A percentile compares a stretch with the other conserved stretches of the same genome.
phyloP scores from a whole-genome alignment of 2,113 vertebrate species.

The Chionodraco myersi region DNA sequence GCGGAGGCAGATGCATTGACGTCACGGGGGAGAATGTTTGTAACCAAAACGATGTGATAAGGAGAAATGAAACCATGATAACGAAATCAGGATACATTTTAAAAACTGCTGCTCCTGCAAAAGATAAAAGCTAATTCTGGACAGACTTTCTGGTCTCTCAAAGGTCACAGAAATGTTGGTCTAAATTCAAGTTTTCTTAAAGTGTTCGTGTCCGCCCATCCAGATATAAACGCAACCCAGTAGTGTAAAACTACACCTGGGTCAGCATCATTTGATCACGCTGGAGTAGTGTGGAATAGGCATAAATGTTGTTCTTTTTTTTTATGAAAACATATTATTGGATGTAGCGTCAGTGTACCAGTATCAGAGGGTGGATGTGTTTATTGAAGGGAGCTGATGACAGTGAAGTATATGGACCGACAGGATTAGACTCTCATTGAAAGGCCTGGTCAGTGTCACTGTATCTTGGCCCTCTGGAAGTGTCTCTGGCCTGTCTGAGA shows the following conservation, averaged over 20 bases:
- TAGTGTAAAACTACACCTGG: too few relatives aligned
- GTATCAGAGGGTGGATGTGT: background rate
- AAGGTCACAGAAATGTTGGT: background rate
- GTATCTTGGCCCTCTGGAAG: slow-evolving; percentile 21
- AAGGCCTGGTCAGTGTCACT: slow-evolving; percentile 30
- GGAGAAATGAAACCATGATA: slow-evolving; percentile 25
- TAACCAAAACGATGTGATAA: slow-evolving; percentile 9
- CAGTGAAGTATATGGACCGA: background rate
- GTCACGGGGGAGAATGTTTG: slow-evolving; percentile 27
- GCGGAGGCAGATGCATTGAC: slow-evolving; percentile 23
- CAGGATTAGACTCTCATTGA: background rate
- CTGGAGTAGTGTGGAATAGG: too few relatives aligned
- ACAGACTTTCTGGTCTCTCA: background rate
- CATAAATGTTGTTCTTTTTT: too few relatives aligned
- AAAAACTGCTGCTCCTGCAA: slow-evolving; percentile 14
- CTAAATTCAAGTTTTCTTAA: background rate
- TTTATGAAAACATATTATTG: background rate
- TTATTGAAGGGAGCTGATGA: background rate
- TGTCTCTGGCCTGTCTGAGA: slow-evolving; percentile 29
- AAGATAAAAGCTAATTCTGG: background rate
- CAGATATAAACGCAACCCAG: too few relatives aligned
- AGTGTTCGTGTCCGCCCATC: too few relatives aligned
- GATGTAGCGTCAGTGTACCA: background rate
- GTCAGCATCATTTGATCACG: too few relatives aligned
- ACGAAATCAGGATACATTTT: slow-evolving; percentile 5